A percentile compares a stretch with the other conserved stretches of the same genome.
phyloP scores from a whole-genome alignment of 2,113 vertebrate genomes.

The Garra rufa region DNA sequence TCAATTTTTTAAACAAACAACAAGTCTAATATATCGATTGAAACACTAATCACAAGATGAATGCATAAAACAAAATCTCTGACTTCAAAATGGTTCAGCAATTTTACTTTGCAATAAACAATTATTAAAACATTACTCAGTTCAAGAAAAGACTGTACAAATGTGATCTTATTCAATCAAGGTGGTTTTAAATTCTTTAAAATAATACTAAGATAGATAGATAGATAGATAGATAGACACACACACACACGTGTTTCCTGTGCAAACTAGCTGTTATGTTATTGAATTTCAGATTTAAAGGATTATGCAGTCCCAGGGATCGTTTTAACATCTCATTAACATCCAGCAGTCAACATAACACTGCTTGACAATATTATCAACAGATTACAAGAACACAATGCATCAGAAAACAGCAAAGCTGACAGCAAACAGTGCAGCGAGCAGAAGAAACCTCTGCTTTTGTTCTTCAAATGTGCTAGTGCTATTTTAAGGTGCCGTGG shows the following conservation, averaged over 20 bases:
- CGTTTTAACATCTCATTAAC: slow-evolving; percentile 11
- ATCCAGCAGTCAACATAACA: not conserved
- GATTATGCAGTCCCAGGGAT: slow-evolving; percentile 23
- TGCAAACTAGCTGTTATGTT: slow-evolving; percentile 16
- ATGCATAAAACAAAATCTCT: not conserved
- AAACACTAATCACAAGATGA: not conserved
- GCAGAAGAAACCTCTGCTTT: slow-evolving; percentile 3
- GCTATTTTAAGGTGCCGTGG: not conserved
- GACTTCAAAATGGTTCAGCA: not conserved
- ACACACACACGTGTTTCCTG: not conserved
- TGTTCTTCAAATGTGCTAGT: not conserved
- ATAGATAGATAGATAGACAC: not conserved
- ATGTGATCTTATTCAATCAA: not conserved
- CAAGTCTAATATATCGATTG: not conserved
- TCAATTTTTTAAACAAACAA: too few relatives aligned
- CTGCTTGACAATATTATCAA: not conserved
- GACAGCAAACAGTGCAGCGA: not conserved
- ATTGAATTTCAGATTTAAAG: slow-evolving; percentile 17
- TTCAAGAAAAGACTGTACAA: not conserved
- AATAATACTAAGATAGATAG: not conserved
- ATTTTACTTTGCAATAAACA: not conserved
- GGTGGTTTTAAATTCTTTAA: not conserved
- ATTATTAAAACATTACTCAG: not conserved
- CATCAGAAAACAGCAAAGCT: not conserved
- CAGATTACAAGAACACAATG: slow-evolving; percentile 12